Evolutionary conservation across 2,888 invertebrate genomes (phyloP).

Genomic region (Panzeria rudis): DNA sequence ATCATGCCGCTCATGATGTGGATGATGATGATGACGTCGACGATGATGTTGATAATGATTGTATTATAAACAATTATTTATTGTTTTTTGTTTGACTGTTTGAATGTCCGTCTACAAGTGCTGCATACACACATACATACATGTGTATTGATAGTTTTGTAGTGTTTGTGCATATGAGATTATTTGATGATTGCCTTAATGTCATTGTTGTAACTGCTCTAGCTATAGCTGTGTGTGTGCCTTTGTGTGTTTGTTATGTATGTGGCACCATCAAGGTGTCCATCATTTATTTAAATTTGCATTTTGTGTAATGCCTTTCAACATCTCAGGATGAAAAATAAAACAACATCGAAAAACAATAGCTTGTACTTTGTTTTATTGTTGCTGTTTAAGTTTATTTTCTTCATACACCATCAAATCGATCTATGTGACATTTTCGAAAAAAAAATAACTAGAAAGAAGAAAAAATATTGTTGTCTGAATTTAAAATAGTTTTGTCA

Average conservation of each 20-base stretch:
- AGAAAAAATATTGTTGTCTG: slow-evolving; percentile 37
- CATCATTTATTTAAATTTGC: slow-evolving; percentile 73
- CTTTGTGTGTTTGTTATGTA: slow-evolving; percentile 56
- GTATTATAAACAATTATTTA: slow-evolving; percentile 70
- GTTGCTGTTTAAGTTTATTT: slow-evolving; percentile 42
- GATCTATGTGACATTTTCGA: slow-evolving; percentile 70
- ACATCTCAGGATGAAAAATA: slow-evolving; percentile 37
- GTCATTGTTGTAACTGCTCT: slow-evolving; percentile 25
- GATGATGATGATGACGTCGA: slow-evolving; percentile 46
- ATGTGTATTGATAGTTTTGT: slow-evolving; percentile 18
- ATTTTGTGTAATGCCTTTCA: slow-evolving; percentile 62
- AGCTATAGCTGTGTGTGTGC: slow-evolving; percentile 28
- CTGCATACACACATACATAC: neutral
- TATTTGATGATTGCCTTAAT: slow-evolving; percentile 58
- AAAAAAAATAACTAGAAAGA: slow-evolving; percentile 8
- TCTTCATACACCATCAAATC: slow-evolving; percentile 58
- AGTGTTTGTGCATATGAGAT: slow-evolving; percentile 53
- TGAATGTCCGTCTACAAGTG: slow-evolving; percentile 1
- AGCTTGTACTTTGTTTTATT: slow-evolving; percentile 64
- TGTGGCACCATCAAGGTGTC: slow-evolving; percentile 72
- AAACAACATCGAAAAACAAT: slow-evolving; percentile 48
- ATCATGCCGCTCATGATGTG: slow-evolving; percentile 37
- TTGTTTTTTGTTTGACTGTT: slow-evolving; percentile 62
- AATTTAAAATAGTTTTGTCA: slow-evolving; percentile 69
- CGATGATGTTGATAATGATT: slow-evolving; percentile 62